Percentiles rank a stretch among this genome's conserved stretches.
These are phyloP conservation scores for Saimiri boliviensis DNA, from an alignment of 2,113 vertebrate genomes.

Conservation along the genomic window DNA sequence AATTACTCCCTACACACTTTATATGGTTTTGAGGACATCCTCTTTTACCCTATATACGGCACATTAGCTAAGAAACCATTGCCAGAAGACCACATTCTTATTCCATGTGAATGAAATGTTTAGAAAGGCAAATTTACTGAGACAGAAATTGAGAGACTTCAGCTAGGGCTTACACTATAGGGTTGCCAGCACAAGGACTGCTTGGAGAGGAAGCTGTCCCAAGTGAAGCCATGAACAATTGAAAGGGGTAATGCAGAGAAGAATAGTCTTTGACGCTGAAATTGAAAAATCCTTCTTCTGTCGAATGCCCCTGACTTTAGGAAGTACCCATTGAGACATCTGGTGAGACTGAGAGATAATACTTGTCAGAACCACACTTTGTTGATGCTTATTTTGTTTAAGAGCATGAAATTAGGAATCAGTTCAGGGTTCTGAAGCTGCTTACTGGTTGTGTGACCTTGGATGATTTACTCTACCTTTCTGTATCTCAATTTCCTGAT, in stretches of 20 bases:
- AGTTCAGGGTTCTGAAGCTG: background rate
- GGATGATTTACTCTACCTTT: background rate
- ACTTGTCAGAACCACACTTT: background rate
- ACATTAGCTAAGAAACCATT: background rate
- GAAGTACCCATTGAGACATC: background rate
- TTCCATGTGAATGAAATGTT: background rate
- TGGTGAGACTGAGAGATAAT: background rate
- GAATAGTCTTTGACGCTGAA: background rate
- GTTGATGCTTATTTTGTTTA: background rate
- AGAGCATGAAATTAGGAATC: background rate
- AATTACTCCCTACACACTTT: background rate
- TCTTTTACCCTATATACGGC: background rate
- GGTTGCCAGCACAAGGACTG: constrained; percentile 9
- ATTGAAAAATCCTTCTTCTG: background rate
- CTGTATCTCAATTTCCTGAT: background rate
- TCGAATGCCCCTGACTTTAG: background rate
- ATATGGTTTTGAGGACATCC: background rate
- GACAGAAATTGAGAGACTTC: constrained; percentile 4
- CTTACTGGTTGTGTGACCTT: background rate
- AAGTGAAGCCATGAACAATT: background rate
- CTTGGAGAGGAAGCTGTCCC: background rate
- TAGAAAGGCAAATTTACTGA: background rate
- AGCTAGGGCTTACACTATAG: background rate
- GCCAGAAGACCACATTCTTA: background rate
- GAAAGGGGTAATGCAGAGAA: background rate